These are phyloP conservation scores for Andricus curvator DNA, from an alignment of 2,888 invertebrate species.

Conservation along the genomic window DNA sequence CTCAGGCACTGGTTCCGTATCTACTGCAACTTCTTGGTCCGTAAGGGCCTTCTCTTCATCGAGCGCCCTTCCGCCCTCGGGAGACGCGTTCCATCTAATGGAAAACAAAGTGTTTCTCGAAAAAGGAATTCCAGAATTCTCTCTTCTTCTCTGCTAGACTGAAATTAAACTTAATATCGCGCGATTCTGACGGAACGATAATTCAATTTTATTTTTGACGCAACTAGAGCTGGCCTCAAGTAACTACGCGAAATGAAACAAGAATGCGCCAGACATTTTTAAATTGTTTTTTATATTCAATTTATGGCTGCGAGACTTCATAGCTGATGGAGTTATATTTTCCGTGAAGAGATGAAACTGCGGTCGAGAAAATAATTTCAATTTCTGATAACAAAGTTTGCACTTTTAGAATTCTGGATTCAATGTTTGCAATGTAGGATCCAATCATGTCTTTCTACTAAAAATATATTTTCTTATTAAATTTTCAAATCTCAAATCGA, in stretches of 20 bases:
- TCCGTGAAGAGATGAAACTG: neutral
- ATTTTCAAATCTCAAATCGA: too few relatives aligned
- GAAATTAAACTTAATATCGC: slow-evolving; percentile 37
- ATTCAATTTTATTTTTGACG: slow-evolving; percentile 34
- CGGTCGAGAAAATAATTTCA: neutral
- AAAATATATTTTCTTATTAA: neutral
- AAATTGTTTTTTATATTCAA: slow-evolving; percentile 3
- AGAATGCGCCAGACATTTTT: neutral
- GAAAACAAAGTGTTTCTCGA: slow-evolving; percentile 51
- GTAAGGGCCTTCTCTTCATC: slow-evolving; percentile 50
- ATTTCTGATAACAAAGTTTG: neutral
- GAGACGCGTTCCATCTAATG: slow-evolving; percentile 53
- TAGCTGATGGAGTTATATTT: neutral
- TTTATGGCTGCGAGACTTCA: neutral
- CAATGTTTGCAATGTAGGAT: too few relatives aligned
- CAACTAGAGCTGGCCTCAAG: neutral
- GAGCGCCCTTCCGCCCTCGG: slow-evolving; percentile 48
- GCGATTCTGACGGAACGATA: slow-evolving; percentile 33
- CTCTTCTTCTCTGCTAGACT: slow-evolving; percentile 33
- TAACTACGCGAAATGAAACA: neutral
- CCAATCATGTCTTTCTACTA: neutral
- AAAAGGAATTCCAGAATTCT: slow-evolving; percentile 39
- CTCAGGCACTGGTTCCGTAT: slow-evolving; percentile 49
- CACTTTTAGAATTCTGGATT: too few relatives aligned
- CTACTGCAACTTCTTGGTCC: slow-evolving; percentile 50